Percentiles rank a stretch among this genome's conserved stretches.
phyloP scores from a whole-genome alignment of 2,888 invertebrate species.

The Drosophila vallismaia region DNA sequence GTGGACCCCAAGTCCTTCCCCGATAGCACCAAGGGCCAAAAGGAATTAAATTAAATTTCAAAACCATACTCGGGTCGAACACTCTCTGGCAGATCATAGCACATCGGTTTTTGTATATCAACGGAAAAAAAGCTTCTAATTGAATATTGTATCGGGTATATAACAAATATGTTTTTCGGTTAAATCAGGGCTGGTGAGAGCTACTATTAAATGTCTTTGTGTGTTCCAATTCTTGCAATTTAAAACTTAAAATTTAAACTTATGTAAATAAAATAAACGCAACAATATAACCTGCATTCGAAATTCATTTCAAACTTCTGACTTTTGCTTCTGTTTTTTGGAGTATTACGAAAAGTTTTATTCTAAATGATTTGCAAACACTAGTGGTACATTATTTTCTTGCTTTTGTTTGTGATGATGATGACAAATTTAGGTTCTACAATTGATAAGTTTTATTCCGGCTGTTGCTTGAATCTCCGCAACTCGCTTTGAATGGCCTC shows the following conservation, averaged over 20 bases:
- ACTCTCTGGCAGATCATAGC: conserved; percentile 17
- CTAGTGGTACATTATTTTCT: conserved; percentile 16
- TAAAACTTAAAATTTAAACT: conserved; percentile 6
- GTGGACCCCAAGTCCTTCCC: conserved; percentile 60
- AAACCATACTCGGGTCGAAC: conserved; percentile 24
- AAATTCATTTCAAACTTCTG: background rate
- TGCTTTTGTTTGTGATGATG: conserved; percentile 14
- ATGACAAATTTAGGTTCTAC: conserved; percentile 9
- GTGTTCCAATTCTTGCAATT: conserved; percentile 53
- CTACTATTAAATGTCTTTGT: conserved; percentile 58
- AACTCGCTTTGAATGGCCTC: conserved; percentile 92
- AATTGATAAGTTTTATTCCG: conserved; percentile 30
- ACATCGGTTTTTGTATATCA: conserved; percentile 20
- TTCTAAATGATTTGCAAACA: conserved; percentile 53
- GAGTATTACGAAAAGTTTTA: conserved; percentile 49
- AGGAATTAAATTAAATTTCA: conserved; percentile 58
- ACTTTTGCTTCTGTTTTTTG: background rate
- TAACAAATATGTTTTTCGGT: conserved; percentile 34
- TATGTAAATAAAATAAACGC: conserved; percentile 36
- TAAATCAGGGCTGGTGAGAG: conserved; percentile 77
- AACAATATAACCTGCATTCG: background rate
- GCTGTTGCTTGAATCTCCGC: conserved; percentile 81
- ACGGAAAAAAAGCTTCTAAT: conserved; percentile 62
- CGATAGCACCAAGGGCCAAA: conserved; percentile 51
- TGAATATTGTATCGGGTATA: conserved; percentile 52